Evolutionary conservation across 2,113 vertebrate species (phyloP).

Genomic region (Platysternon megacephalum): DNA sequence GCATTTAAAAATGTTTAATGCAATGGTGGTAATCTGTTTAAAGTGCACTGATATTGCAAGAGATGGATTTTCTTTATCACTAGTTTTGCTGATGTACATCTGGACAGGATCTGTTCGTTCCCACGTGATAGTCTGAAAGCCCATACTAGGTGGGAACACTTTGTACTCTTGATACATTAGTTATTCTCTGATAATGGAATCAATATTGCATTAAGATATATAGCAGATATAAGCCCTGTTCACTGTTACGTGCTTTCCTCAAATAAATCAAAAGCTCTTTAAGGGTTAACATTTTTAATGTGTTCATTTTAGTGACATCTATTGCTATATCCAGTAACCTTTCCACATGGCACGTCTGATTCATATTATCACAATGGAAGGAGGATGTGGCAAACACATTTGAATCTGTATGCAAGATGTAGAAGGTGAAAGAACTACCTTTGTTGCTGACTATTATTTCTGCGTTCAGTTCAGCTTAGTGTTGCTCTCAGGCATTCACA

Average conservation of each 20-base stretch:
- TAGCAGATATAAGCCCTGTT: not conserved
- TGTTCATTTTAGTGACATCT: not conserved
- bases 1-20: not conserved
- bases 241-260: not conserved
- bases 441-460: not conserved
- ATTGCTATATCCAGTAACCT: not conserved
- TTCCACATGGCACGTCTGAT: not conserved
- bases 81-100: not conserved
- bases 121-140: not conserved
- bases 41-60: not conserved
- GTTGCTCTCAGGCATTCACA: not conserved
- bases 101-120: not conserved
- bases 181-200: constrained; percentile 9
- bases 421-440: not conserved
- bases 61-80: not conserved
- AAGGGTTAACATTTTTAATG: not conserved
- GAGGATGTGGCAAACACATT: fast-evolving
- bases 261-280: constrained; percentile 4
- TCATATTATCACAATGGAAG: not conserved
- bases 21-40: not conserved
- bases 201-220: not conserved
- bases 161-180: constrained; percentile 15
- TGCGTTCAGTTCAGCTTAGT: not conserved
- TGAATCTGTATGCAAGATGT: constrained; percentile 3
- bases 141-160: not conserved